Conservation (phyloP, 1,140 invertebrate species). For the Fragariocoptes setiger region DNA sequence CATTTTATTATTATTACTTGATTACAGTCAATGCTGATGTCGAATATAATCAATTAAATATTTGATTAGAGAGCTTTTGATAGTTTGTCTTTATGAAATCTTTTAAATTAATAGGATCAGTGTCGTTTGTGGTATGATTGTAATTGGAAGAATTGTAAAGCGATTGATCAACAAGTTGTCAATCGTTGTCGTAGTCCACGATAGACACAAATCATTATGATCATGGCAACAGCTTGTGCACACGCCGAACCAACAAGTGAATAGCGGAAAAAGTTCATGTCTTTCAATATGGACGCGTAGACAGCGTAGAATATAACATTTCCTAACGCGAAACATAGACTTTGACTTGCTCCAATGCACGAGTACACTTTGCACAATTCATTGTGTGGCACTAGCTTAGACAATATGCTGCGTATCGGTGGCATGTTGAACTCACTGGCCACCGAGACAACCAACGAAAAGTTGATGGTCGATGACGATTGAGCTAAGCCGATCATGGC, state of each 20-base stretch:
- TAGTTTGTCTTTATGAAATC: no score
- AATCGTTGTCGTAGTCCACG: background rate
- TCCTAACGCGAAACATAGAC: constrained; percentile 12
- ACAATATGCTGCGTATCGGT: constrained; percentile 18
- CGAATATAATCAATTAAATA: no score
- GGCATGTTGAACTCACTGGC: constrained; percentile 19
- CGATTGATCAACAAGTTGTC: no score
- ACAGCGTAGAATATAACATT: background rate
- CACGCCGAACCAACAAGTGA: constrained; percentile 3
- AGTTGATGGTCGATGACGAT: constrained; percentile 8
- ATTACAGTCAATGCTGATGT: no score
- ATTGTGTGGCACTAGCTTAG: constrained; percentile 17
- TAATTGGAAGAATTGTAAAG: no score
- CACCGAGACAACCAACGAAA: constrained; percentile 12
- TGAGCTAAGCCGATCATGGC: constrained; percentile 15
- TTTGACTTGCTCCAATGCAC: constrained; percentile 18
- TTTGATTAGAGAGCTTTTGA: no score
- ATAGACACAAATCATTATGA: constrained; percentile 4
- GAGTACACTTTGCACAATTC: constrained; percentile 21
- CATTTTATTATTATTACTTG: no score
- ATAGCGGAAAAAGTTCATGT: background rate
- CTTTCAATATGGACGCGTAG: background rate
- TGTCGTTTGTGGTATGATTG: no score
- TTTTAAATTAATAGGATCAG: no score
- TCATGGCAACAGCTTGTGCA: constrained; percentile 1